Evolutionary conservation across 2,113 vertebrate genomes (phyloP), one percentile per base, ranked within the genome.

Genomic region (Onychostoma macrolepis): DNA sequence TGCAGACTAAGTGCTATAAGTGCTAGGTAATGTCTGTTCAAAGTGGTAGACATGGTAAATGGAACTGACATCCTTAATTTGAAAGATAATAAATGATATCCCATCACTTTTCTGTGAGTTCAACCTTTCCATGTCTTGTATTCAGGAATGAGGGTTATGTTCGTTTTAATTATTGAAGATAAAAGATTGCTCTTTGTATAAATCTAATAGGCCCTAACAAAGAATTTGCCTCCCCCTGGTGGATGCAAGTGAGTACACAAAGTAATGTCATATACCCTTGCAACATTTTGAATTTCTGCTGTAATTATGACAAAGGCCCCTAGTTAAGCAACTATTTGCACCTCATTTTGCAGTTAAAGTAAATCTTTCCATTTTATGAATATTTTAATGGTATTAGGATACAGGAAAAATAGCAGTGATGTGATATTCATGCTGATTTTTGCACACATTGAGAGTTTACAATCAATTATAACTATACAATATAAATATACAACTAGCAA

Each of bases 31-130:
- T 81, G 30, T 85, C 24, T 33, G 28, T 83, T 86, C 72, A 71
- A 86, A 71, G 26, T 8, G n/a, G 45, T 72, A 61, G 41, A 87
- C 41, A 36, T 75, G 38, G 36, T 77, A 21, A 83, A 80, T 33
- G 33, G 43, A 84, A 71, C 43, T 30, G 43, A 83, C 43, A 26
- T 82, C 41, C 67, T 24, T 72, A 71, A 71, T 87, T 87, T 81
- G 78, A 87, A 87, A 43, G 0, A 56, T 71, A 89, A 87, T 87
- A 89, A 87, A 89, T 45, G 1, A 10, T 82, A 83, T 83, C 9
- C 19, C 9, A 48, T 67, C 13, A 65, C 28, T 63, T 19, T 65
- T 28, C 36, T 43, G 15, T 38, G 78, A 26, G 78, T 45, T 28
- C 17, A 48, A 9, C 26, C 4, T 43, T 82, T 82, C 3, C n/a